Evolutionary conservation across 1,140 invertebrate genomes (phyloP).

Genomic region (Protaetia brevitarsis): DNA sequence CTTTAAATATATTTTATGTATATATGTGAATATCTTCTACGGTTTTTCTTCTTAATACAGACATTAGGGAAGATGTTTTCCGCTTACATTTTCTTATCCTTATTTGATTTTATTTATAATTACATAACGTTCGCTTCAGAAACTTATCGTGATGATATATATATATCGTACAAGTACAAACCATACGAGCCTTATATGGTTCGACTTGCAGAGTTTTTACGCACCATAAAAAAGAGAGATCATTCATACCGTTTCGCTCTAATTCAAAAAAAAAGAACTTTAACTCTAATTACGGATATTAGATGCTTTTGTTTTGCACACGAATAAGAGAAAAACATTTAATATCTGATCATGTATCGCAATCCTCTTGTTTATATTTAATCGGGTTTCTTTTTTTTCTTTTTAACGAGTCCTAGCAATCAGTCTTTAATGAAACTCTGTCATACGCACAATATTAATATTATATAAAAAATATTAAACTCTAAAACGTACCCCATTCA

Average conservation of each 20-base stretch:
- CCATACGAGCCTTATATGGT: constrained; percentile 31
- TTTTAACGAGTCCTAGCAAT: constrained; percentile 29
- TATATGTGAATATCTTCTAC: background rate
- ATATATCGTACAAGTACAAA: background rate
- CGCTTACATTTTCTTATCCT: background rate
- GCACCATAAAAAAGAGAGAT: background rate
- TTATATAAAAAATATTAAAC: constrained; percentile 33
- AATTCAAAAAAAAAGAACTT: background rate
- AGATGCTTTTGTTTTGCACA: background rate
- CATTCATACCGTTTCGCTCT: constrained; percentile 19
- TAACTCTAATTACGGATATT: constrained; percentile 7
- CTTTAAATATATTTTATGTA: constrained; percentile 2
- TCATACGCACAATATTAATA: constrained; percentile 24
- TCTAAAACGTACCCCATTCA: constrained; percentile 18
- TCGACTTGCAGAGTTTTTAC: constrained; percentile 24
- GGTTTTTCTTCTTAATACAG: background rate
- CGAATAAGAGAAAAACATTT: background rate
- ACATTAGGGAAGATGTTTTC: constrained; percentile 1
- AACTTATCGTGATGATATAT: no score
- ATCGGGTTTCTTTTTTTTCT: background rate
- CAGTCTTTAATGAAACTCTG: constrained; percentile 33
- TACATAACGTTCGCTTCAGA: no score
- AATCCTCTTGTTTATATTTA: no score
- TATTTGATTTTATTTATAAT: background rate
- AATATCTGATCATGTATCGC: background rate